phyloP scores from a whole-genome alignment of 1,140 invertebrate genomes.

The Zaprionus gabonicus region DNA sequence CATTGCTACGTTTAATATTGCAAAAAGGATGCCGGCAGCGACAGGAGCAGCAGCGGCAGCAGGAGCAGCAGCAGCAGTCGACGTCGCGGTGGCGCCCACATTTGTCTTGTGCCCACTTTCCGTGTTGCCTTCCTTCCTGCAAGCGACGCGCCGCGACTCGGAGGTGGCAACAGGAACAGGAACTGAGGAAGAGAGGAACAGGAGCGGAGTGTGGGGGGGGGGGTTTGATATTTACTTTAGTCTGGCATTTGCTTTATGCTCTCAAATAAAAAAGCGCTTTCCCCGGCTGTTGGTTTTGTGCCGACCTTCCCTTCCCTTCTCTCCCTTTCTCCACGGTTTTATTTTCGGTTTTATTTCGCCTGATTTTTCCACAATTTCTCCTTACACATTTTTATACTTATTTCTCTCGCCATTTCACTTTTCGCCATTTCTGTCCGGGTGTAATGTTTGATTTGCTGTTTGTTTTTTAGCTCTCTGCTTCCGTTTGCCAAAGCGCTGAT shows the following conservation, averaged over 20 bases:
- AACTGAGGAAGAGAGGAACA: neutral
- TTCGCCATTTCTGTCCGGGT: slow-evolving; percentile 44
- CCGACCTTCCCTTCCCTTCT: neutral
- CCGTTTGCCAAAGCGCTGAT: slow-evolving; percentile 49
- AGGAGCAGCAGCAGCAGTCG: slow-evolving; percentile 1
- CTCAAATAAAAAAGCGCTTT: slow-evolving; percentile 51
- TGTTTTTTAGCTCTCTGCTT: slow-evolving; percentile 74
- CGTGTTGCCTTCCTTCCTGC: slow-evolving; percentile 5
- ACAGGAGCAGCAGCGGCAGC: slow-evolving; percentile 13
- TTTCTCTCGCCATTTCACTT: slow-evolving; percentile 52
- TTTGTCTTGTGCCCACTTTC: slow-evolving; percentile 62
- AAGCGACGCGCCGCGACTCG: neutral
- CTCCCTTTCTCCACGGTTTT: slow-evolving; percentile 10
- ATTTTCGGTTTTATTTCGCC: slow-evolving; percentile 25
- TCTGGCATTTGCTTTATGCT: slow-evolving; percentile 71
- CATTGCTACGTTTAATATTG: slow-evolving; percentile 82
- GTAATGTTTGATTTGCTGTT: slow-evolving; percentile 83
- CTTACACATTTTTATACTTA: slow-evolving; percentile 60
- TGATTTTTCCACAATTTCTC: slow-evolving; percentile 55
- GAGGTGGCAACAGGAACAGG: neutral
- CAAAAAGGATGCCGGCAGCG: slow-evolving; percentile 74
- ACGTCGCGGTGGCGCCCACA: slow-evolving; percentile 69
- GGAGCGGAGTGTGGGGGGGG: neutral
- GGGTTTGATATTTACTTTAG: slow-evolving; percentile 62
- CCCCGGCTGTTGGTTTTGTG: slow-evolving; percentile 23